Evolutionary conservation across 1,140 invertebrate species (phyloP), one percentile per base, ranked within the genome.

Genomic region (Bilobella aurantiaca): DNA sequence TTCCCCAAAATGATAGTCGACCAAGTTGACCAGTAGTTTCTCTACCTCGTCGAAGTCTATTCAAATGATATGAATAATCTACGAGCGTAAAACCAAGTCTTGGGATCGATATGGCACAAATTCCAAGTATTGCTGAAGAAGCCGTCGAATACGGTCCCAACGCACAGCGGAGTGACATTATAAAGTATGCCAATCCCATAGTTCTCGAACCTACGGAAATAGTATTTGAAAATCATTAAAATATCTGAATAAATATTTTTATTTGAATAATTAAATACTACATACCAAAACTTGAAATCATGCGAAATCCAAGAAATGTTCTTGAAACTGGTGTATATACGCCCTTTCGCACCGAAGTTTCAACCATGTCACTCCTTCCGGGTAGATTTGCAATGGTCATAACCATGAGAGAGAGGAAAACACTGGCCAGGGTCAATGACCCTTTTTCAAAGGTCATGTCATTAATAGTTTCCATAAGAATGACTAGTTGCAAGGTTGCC

Each of bases 271-370:
- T 8, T 29, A 29, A 25, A 61, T 27, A 2, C 27, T 25, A 1
- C 58, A 59, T 53, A 72, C 70, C 65, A 31, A 72, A 70, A 59
- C 66, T 72, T 21, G 68, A 72, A 42, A 68, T 58, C 68, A 72
- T 69, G 57, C 71, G 25, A 14, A 68, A 8, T 16, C 71, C 68
- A 2, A 72, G 37, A 53, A 69, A 72, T 12, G 68, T 27, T 42
- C 66, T 61, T 27, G 59, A 31, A 1, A 18, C 14, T 23, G 66
- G 63, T n/a, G 31, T 66, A 21, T 69, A 65, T 12, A 42, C 37
- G 21, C 60, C 63, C 21, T 47, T 47, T 21, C 56, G 47, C 0
- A 67, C 2, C 3, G 62, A 27, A 2, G 57, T 27, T 25, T 64
- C 42, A 14, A 28, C 5, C 25, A 58, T 37, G 16, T 72, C 67